Evolutionary conservation across 2,888 invertebrate genomes (phyloP).

Genomic region (Fragum fragum): DNA sequence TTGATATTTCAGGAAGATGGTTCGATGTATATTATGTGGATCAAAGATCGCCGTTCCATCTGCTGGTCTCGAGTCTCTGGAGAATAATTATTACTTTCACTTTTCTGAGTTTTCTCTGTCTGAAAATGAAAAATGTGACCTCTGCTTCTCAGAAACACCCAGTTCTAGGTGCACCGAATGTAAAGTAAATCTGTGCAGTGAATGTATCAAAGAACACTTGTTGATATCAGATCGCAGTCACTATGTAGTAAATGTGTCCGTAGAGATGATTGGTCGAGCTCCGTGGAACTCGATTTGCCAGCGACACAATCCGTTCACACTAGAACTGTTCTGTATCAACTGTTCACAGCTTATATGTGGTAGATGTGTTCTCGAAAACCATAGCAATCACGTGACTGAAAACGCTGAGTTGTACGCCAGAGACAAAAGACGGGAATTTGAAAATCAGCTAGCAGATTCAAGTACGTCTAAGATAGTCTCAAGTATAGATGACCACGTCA

Average conservation of each 20-base stretch:
- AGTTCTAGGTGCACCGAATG: slow-evolving; percentile 51
- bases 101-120: slow-evolving; percentile 52
- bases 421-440: slow-evolving; percentile 47
- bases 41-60: slow-evolving; percentile 34
- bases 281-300: slow-evolving; percentile 34
- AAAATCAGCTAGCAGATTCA: slow-evolving; percentile 19
- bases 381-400: slow-evolving; percentile 58
- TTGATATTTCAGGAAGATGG: slow-evolving; percentile 12
- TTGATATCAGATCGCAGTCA: slow-evolving; percentile 26
- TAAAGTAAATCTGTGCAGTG: slow-evolving; percentile 43
- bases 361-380: slow-evolving; percentile 53
- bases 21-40: slow-evolving; percentile 43
- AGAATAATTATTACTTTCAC: slow-evolving; percentile 53
- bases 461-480: slow-evolving; percentile 26
- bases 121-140: slow-evolving; percentile 48
- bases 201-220: slow-evolving; percentile 50
- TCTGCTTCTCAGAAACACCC: slow-evolving; percentile 30
- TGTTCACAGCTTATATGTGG: slow-evolving; percentile 62
- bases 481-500: slow-evolving; percentile 42
- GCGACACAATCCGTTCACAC: slow-evolving; percentile 56
- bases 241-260: slow-evolving; percentile 48
- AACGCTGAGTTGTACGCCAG: slow-evolving; percentile 41
- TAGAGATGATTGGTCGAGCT: slow-evolving; percentile 49
- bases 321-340: slow-evolving; percentile 54
- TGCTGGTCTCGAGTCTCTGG: slow-evolving; percentile 46